Evolutionary conservation across 2,797 vertebrate species (phyloP).

Genomic region (Siniperca undulata): DNA sequence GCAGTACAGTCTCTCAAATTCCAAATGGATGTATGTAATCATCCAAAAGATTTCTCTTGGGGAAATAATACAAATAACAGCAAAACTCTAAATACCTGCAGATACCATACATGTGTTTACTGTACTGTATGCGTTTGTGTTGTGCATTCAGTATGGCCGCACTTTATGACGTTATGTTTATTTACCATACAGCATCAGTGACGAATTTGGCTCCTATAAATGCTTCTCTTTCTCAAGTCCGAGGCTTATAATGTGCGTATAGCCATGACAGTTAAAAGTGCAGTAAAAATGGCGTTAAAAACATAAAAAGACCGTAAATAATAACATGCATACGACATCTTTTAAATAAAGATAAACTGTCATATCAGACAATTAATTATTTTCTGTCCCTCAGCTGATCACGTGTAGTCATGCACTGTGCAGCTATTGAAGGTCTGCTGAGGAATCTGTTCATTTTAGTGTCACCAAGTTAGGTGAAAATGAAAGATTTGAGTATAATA

Average conservation of each 20-base stretch:
- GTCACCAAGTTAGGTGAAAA: slow-evolving; percentile 26
- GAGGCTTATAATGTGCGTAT: neutral
- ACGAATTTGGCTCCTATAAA: slow-evolving; percentile 30
- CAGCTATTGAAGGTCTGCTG: neutral
- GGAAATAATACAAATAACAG: slow-evolving; percentile 26
- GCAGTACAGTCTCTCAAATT: neutral
- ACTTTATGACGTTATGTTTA: slow-evolving; percentile 2
- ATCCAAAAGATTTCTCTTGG: slow-evolving; percentile 29
- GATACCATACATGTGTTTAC: neutral
- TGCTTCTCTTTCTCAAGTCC: slow-evolving; percentile 11
- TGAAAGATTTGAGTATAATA: neutral
- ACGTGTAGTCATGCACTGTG: neutral
- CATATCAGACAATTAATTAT: slow-evolving; percentile 3
- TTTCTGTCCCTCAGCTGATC: slow-evolving; percentile 12
- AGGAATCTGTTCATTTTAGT: slow-evolving; percentile 9
- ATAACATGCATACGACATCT: neutral
- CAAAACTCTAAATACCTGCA: slow-evolving; percentile 13
- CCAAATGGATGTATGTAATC: neutral
- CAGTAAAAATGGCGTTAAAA: slow-evolving; percentile 16
- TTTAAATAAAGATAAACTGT: slow-evolving; percentile 25
- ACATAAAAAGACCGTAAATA: neutral
- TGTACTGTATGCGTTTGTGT: slow-evolving; percentile 1
- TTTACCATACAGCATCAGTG: slow-evolving; percentile 23
- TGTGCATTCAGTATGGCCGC: neutral
- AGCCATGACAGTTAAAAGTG: slow-evolving; percentile 25